Conservation (phyloP, 2,888 invertebrate species). For the Diplazon laetatorius region DNA sequence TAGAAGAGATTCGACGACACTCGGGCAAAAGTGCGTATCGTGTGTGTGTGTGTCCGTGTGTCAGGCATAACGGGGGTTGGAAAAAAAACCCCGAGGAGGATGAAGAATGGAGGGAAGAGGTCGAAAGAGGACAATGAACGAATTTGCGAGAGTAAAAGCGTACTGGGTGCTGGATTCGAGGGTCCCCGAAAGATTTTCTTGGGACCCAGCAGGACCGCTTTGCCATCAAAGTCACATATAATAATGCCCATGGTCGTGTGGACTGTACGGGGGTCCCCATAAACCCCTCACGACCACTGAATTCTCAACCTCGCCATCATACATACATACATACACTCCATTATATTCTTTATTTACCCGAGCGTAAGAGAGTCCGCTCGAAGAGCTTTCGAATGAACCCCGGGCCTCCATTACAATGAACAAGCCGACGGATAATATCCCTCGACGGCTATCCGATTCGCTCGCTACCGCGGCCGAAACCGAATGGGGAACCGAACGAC, state of each 20-base stretch:
- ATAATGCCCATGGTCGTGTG: conserved; percentile 43
- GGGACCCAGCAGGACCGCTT: conserved; percentile 36
- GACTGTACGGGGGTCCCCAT: conserved; percentile 30
- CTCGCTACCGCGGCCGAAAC: conserved; percentile 11
- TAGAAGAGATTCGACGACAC: conserved; percentile 51
- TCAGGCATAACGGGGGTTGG: not conserved
- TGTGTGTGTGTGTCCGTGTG: too few relatives aligned
- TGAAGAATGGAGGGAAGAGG: conserved; percentile 13
- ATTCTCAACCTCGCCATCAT: conserved; percentile 17
- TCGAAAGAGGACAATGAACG: conserved; percentile 58
- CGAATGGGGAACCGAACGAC: conserved; percentile 5
- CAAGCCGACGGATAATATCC: conserved; percentile 52
- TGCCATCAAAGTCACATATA: conserved; percentile 63
- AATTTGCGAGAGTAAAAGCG: conserved; percentile 55
- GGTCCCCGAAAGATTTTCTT: conserved; percentile 56
- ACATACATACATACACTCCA: conserved; percentile 50
- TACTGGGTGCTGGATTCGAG: conserved; percentile 56
- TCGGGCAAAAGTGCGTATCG: conserved; percentile 18
- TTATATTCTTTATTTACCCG: conserved; percentile 68
- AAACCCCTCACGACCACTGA: conserved; percentile 49
- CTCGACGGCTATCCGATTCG: conserved; percentile 30
- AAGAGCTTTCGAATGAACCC: conserved; percentile 67
- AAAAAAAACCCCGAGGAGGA: not conserved
- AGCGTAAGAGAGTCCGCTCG: conserved; percentile 63
- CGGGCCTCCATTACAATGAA: conserved; percentile 65